Evolutionary conservation across 37 sponge, comb jelly and placozoan species (phyloP).

Genomic region (Crambe crambe): DNA sequence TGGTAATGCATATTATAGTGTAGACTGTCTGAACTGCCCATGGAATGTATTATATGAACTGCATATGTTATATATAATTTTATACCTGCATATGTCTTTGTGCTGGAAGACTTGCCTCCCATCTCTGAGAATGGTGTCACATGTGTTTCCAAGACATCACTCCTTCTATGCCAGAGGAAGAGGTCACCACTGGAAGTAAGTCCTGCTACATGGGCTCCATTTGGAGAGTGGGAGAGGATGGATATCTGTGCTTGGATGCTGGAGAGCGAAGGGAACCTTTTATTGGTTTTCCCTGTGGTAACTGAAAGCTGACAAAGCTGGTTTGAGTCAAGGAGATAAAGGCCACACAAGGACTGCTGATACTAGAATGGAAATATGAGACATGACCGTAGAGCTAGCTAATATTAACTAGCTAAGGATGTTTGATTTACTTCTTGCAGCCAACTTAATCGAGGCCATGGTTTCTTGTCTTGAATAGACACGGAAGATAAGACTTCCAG

Average conservation of each 20-base stretch:
- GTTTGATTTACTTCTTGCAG: constrained; percentile 50
- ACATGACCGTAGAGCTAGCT: too few relatives aligned
- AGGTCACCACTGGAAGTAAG: constrained; percentile 25
- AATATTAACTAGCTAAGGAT: not conserved
- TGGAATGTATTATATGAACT: too few relatives aligned
- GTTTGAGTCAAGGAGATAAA: constrained; percentile 40
- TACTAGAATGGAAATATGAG: too few relatives aligned
- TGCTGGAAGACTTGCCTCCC: not conserved
- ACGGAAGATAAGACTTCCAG: constrained; percentile 36
- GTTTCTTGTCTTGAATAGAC: constrained; percentile 51
- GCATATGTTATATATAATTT: too few relatives aligned
- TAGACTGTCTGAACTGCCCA: too few relatives aligned
- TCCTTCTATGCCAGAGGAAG: constrained; percentile 33
- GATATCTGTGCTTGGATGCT: constrained; percentile 3
- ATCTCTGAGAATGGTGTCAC: constrained; percentile 27
- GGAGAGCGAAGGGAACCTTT: constrained; percentile 33
- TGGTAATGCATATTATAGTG: too few relatives aligned
- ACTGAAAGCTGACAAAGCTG: constrained; percentile 53
- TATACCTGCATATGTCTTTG: not conserved
- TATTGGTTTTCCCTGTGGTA: constrained; percentile 41
- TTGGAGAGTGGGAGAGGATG: constrained; percentile 22
- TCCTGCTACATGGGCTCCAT: constrained; percentile 36
- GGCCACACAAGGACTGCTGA: not conserved
- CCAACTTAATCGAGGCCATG: constrained; percentile 59
- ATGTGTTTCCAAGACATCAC: constrained; percentile 14